Evolutionary conservation across 2,888 invertebrate genomes (phyloP).

Genomic region (Harpalus rubripes): DNA sequence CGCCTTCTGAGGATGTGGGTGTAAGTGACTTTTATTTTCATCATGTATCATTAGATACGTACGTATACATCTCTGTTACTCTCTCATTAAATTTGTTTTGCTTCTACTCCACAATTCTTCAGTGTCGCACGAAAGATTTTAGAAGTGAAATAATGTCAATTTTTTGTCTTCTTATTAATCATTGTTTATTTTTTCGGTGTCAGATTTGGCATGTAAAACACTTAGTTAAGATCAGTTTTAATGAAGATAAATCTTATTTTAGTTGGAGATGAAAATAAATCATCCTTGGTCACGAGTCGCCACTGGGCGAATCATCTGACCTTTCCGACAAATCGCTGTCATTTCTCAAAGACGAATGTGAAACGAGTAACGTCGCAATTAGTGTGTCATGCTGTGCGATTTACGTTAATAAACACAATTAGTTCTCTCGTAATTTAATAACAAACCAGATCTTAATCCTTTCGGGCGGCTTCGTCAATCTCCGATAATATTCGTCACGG

Average conservation of each 20-base stretch:
- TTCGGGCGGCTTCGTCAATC: background rate
- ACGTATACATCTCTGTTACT: constrained; percentile 46
- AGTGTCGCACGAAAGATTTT: constrained; percentile 8
- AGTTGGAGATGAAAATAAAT: constrained; percentile 4
- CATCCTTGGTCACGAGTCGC: constrained; percentile 2
- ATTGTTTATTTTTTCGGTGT: background rate
- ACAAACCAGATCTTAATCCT: constrained; percentile 23
- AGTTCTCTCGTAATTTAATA: constrained; percentile 64
- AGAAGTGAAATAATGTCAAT: background rate
- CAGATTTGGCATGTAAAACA: background rate
- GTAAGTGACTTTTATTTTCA: constrained; percentile 56
- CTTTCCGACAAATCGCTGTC: constrained; percentile 60
- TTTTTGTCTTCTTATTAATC: background rate
- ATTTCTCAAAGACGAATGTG: constrained; percentile 62
- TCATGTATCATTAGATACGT: constrained; percentile 53
- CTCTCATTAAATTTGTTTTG: constrained; percentile 47
- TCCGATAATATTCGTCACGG: constrained; percentile 9
- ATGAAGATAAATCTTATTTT: background rate
- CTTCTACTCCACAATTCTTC: constrained; percentile 3
- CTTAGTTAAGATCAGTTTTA: constrained; percentile 3
- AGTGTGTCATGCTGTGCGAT: constrained; percentile 64
- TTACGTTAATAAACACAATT: constrained; percentile 66
- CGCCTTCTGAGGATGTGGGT: constrained; percentile 13
- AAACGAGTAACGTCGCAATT: constrained; percentile 59
- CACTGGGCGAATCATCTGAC: constrained; percentile 24